phyloP scores from a whole-genome alignment of 2,888 invertebrate genomes.

The Nomada flava region DNA sequence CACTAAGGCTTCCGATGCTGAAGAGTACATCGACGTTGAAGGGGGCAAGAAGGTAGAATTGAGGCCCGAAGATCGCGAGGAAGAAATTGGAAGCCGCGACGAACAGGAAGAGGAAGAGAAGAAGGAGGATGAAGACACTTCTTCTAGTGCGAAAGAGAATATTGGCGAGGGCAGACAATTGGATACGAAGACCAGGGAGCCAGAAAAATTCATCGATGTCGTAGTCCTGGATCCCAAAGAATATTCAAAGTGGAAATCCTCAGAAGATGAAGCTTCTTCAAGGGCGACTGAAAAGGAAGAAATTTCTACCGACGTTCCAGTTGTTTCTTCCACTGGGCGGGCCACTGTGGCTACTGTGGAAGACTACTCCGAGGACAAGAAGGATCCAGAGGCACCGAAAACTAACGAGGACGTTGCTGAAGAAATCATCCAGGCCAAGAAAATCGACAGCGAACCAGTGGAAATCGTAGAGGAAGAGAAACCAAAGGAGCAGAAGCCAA shows the following conservation, averaged over 20 bases:
- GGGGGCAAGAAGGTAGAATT: background rate
- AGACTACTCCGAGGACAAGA: background rate
- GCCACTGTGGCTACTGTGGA: background rate
- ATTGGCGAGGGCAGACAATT: background rate
- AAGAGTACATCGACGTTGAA: slow-evolving; percentile 41
- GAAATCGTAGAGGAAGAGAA: slow-evolving; percentile 9
- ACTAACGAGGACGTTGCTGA: background rate
- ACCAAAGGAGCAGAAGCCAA: slow-evolving; percentile 30
- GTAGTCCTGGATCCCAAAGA: slow-evolving; percentile 55
- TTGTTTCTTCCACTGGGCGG: slow-evolving; percentile 27
- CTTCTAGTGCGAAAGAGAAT: slow-evolving; percentile 29
- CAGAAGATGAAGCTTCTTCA: background rate
- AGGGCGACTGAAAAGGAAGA: background rate
- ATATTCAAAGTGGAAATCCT: slow-evolving; percentile 44
- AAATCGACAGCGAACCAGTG: background rate
- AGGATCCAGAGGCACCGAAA: background rate
- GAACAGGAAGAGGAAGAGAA: background rate
- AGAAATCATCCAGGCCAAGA: background rate
- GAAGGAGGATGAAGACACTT: background rate
- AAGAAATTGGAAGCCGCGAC: background rate
- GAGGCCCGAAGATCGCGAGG: background rate
- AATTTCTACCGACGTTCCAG: slow-evolving; percentile 14
- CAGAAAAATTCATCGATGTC: slow-evolving; percentile 32
- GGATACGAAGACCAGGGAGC: background rate
- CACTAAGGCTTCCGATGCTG: slow-evolving; percentile 41